These are phyloP conservation scores for Micrasema minimum DNA, from an alignment of 1,140 invertebrate species.

Conservation along the genomic window DNA sequence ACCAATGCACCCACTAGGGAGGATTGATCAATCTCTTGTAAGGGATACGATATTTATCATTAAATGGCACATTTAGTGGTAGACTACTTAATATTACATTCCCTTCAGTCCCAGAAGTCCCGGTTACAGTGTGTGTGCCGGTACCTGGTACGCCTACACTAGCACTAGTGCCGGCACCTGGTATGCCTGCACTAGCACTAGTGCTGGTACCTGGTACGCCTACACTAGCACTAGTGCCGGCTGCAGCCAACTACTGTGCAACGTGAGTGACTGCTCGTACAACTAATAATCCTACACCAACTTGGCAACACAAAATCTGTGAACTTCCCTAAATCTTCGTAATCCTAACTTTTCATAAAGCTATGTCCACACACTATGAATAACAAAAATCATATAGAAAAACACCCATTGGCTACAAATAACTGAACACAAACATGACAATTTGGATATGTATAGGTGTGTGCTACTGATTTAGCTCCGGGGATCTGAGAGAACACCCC, in stretches of 20 bases:
- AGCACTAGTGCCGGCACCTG: neutral
- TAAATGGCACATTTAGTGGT: constrained; percentile 54
- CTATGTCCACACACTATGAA: constrained; percentile 35
- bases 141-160: neutral
- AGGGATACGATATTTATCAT: constrained; percentile 46
- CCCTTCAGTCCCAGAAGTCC: no score
- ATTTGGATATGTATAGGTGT: constrained; percentile 31
- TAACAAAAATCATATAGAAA: constrained; percentile 32
- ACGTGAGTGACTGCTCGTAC: constrained; percentile 9
- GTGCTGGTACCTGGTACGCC: neutral
- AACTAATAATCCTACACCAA: constrained; percentile 11
- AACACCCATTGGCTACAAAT: constrained; percentile 30
- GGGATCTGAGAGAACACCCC: neutral
- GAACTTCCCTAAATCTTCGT: constrained; percentile 14
- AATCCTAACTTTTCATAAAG: constrained; percentile 28
- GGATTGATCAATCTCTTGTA: constrained; percentile 23
- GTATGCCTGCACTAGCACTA: neutral
- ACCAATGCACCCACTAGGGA: constrained; percentile 20
- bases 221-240: neutral
- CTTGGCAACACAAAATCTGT: constrained; percentile 32
- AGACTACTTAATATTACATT: constrained; percentile 47
- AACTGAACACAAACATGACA: constrained; percentile 32
- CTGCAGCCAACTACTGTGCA: constrained; percentile 10
- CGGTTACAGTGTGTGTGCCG: no score
- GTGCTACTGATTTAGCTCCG: constrained; percentile 18